Base-by-base conservation (phyloP, 2,888 invertebrate genomes). In the Catocala nupta region DNA sequence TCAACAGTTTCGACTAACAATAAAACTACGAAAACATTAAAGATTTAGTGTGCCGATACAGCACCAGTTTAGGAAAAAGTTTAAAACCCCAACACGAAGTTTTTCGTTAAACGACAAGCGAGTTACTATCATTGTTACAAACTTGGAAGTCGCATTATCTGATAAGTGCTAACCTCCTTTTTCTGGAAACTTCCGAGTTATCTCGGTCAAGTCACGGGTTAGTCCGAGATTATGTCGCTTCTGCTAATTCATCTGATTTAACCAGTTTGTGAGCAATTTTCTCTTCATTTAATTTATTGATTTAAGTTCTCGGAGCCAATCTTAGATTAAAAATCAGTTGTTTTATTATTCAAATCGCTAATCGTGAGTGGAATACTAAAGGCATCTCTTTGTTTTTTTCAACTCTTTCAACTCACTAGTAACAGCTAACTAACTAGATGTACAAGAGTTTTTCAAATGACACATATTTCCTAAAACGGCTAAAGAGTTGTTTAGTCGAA, bases 71-170 rank as follows among this genome's bases (percentile, higher is more conserved):
- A 72, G 67, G 63, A 75, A 75, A 76, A 78, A 78, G 73, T 76
- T 78, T 72, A 78, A 78, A 75, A 68, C 70, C 73, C 73, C 65
- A 68, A 72, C 74, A 73, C 48, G 68, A 79, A 76, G 70, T 73
- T 78, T 73, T 54, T 63, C 56, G 77, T 76, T 78, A 73, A 77
- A 77, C 77, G 77, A 73, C 77, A 70, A 65, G 63, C 68, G 56
- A 76, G 66, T 67, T 67, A 71, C 77, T 71, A 71, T 77, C 79
- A 69, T 73, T 76, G 77, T 76, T 62, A 66, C 71, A 66, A 77
- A 78, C 65, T 77, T 69, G 77, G 69, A 77, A 77, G 71, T 78
- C 77, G 69, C 79, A 77, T 77, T 78, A 77, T 78, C 79, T 78
- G 77, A 77, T 77, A 77, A 77, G 74, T 78, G 71, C 59, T 64